Conservation (phyloP, 2,113 vertebrate species). For the Xiphophorus couchianus region DNA sequence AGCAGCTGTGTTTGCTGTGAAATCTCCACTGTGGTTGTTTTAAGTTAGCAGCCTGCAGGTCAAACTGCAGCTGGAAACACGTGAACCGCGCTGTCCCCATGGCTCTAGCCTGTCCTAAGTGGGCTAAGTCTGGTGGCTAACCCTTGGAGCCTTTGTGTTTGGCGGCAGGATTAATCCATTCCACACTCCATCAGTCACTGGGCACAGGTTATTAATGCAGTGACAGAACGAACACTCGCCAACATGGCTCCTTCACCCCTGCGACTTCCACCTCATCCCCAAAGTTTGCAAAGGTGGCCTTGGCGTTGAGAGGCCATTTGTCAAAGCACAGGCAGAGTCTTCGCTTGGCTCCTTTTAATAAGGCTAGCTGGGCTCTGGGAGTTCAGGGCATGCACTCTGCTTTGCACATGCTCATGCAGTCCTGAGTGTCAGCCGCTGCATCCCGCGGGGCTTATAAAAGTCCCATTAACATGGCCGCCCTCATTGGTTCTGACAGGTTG, state of each 20-base stretch:
- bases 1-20: conserved; percentile 67
- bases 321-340: conserved; percentile 80
- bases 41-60: conserved; percentile 58
- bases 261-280: conserved; percentile 64
- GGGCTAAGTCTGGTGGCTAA: conserved; percentile 70
- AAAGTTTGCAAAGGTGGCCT: conserved; percentile 76
- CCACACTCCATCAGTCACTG: conserved; percentile 74
- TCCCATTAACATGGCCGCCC: conserved; percentile 95
- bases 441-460: conserved; percentile 92
- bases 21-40: conserved; percentile 60
- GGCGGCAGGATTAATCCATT: conserved; percentile 76
- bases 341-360: conserved; percentile 86
- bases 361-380: conserved; percentile 78
- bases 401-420: conserved; percentile 65
- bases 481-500: conserved; percentile 94
- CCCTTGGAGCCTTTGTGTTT: conserved; percentile 64
- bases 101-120: conserved; percentile 68
- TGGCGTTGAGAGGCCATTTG: conserved; percentile 83
- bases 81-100: conserved; percentile 44
- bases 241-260: conserved; percentile 57
- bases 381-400: conserved; percentile 36
- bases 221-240: conserved; percentile 29
- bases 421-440: conserved; percentile 83
- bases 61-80: conserved; percentile 70
- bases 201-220: conserved; percentile 74